Evolutionary conservation across 64 coral and sea anemone genomes (phyloP), one percentile per base, ranked within the genome.

Genomic region (Catalaphyllia jardinei): DNA sequence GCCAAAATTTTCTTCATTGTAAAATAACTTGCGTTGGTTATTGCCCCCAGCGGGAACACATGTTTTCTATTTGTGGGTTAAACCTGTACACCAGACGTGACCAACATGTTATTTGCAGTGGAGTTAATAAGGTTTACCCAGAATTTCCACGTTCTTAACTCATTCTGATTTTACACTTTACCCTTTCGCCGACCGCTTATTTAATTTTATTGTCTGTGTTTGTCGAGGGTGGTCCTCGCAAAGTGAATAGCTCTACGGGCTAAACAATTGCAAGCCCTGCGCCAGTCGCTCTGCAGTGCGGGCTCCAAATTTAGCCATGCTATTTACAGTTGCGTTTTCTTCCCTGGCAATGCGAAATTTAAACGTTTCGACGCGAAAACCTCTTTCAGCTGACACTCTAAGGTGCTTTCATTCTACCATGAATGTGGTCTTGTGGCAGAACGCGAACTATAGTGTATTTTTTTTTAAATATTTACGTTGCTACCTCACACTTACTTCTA

Each of bases 401-500:
- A n/a, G 15, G 15, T 12, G 65, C 8, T 69, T 69, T 69, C 65
- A 29, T 69, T 69, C 27, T 3, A 69, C 54, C 0, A 80, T 30
- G 30, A 61, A 80, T 10, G 55, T 31, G 13, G 29, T n/a, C 11
- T 80, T 28, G 12, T 20, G 18, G 78, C 12, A 62, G 18, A 80
- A 80, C 60, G 22, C 80, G 65, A n/a, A 15, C 52, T 30, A 8
- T 20, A 8, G 35, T 33, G 27, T 42, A 33, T 42, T 85, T 42
- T 83, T 85, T 64, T 71, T 12, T 24, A 71, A 85, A 71, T 71
- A 85, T 85, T 85, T 24, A 83, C 16, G 81, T 39, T 85, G 62
- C 19, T 85, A 71, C 18, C 28, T 33, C 14, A 28, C 24, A 80
- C 78, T 80, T 71, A 85, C 60, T 28, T 22, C 22, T 38, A 25